These are phyloP conservation scores for Andrena fulva DNA, from an alignment of 2,888 invertebrate genomes.

Conservation along the genomic window DNA sequence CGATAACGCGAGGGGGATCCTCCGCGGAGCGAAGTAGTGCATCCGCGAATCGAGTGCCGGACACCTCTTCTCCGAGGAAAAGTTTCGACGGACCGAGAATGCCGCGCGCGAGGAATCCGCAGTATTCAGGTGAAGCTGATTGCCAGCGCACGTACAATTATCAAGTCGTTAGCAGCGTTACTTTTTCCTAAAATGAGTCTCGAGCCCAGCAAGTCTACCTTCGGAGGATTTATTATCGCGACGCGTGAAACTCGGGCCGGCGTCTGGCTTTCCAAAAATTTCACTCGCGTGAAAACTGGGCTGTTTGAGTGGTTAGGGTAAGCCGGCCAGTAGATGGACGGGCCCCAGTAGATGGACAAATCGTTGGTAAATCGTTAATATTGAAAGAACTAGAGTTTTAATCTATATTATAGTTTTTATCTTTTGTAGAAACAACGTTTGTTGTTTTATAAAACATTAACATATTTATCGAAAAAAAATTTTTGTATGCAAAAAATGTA, in stretches of 20 bases:
- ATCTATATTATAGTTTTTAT: too few relatives aligned
- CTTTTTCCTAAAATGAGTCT: background rate
- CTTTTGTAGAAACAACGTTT: too few relatives aligned
- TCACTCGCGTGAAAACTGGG: background rate
- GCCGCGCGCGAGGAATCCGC: constrained; percentile 23
- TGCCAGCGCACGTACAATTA: too few relatives aligned
- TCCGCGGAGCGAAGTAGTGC: constrained; percentile 31
- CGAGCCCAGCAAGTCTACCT: too few relatives aligned
- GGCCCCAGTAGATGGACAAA: too few relatives aligned
- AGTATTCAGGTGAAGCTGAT: constrained; percentile 4
- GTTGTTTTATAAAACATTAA: too few relatives aligned
- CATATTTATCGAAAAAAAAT: too few relatives aligned
- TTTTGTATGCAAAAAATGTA: too few relatives aligned
- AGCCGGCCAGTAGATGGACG: too few relatives aligned
- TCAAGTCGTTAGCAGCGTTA: background rate
- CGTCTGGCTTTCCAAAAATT: constrained; percentile 40
- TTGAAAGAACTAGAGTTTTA: too few relatives aligned
- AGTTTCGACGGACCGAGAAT: background rate
- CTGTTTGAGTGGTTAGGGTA: too few relatives aligned
- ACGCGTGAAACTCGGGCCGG: background rate
- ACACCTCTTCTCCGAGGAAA: constrained; percentile 6
- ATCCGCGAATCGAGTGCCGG: constrained; percentile 11
- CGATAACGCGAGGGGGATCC: background rate
- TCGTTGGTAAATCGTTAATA: too few relatives aligned
- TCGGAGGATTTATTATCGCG: background rate